phyloP scores from a whole-genome alignment of 2,797 vertebrate genomes.

The Hylomyscus alleni region DNA sequence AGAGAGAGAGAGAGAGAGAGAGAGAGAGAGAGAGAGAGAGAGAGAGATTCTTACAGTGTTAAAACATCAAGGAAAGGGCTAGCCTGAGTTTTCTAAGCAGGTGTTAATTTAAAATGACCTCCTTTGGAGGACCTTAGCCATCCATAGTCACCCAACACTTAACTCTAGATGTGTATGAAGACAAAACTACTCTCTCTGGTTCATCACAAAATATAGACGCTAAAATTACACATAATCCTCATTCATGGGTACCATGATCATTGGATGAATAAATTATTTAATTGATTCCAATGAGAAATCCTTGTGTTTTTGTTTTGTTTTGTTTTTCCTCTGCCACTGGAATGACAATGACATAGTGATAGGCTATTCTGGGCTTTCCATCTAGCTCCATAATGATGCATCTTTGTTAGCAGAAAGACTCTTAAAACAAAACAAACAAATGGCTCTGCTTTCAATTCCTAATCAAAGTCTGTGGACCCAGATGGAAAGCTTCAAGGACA shows the following conservation, averaged over 20 bases:
- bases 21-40: no score
- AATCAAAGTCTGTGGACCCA: conserved; percentile 60
- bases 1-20: no score
- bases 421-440: conserved; percentile 72
- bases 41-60: not conserved
- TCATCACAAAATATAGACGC: not conserved
- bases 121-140: not conserved
- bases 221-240: conserved; percentile 10
- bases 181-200: not conserved
- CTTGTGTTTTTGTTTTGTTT: not conserved
- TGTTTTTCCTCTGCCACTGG: not conserved
- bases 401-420: conserved; percentile 45
- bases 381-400: conserved; percentile 1
- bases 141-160: not conserved
- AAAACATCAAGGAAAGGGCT: not conserved
- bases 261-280: conserved; percentile 41
- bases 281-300: conserved; percentile 46
- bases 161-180: not conserved
- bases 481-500: conserved; percentile 70
- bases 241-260: conserved; percentile 23
- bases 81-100: conserved; percentile 27
- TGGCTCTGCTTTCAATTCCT: conserved; percentile 69
- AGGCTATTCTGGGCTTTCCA: not conserved
- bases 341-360: not conserved
- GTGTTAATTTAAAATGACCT: conserved; percentile 46